Conservation (phyloP, 1,140 invertebrate species). For the Pantala flavescens region DNA sequence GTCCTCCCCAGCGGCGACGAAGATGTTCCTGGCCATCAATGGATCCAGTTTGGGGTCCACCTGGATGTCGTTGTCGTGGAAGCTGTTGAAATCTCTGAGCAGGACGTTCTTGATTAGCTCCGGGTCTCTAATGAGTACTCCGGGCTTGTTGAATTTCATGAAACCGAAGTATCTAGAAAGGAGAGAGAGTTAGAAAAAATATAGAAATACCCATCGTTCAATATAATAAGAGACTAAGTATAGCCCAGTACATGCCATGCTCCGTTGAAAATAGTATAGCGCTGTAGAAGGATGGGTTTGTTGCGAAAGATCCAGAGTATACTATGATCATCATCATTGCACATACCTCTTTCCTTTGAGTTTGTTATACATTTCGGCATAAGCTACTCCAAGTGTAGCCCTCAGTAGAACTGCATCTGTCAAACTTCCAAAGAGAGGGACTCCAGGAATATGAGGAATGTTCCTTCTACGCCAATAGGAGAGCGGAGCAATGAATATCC, state of each 20-base stretch:
- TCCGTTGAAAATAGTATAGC: slow-evolving; percentile 12
- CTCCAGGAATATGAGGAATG: not conserved
- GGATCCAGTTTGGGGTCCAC: not conserved
- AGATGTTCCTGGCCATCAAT: slow-evolving; percentile 23
- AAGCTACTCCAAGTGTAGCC: not conserved
- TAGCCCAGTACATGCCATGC: too few relatives aligned
- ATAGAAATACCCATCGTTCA: too few relatives aligned
- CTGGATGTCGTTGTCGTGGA: slow-evolving; percentile 27
- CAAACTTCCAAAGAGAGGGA: not conserved
- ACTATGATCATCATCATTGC: too few relatives aligned
- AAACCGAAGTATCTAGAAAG: not conserved
- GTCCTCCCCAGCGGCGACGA: slow-evolving; percentile 30
- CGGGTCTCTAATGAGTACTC: slow-evolving; percentile 34
- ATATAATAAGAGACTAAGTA: not conserved
- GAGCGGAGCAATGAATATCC: not conserved
- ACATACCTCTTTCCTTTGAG: not conserved
- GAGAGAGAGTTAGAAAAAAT: not conserved
- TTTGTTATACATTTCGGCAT: not conserved
- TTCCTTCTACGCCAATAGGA: not conserved
- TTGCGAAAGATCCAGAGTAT: too few relatives aligned
- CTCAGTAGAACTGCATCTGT: not conserved
- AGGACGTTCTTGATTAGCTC: slow-evolving; percentile 38
- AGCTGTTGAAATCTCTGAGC: slow-evolving; percentile 41
- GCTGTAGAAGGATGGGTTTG: too few relatives aligned
- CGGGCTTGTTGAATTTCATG: slow-evolving; percentile 17